Evolutionary conservation across 2,113 vertebrate species (phyloP), one percentile per base, ranked within the genome.

Genomic region (Microcebus tavaratra): DNA sequence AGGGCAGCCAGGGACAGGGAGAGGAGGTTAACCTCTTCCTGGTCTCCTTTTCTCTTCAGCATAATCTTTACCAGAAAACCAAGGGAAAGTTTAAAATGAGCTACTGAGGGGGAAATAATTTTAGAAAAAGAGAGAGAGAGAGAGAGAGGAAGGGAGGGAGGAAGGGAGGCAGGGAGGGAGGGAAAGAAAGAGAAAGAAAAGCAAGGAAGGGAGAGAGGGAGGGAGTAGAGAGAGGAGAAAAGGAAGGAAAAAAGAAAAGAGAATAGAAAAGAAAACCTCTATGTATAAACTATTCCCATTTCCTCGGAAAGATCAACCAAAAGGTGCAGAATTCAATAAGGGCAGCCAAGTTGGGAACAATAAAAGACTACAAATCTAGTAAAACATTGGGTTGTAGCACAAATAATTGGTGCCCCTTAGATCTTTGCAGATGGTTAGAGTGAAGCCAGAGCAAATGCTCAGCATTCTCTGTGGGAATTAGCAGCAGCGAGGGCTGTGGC

Each of bases 1-100:
- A 85, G 92, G 92, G 93, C 78, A 97, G 78, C 23, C 78, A 42
- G 93, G 91, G 61, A 91, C 81, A 94, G 57, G 55, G 53, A 81
- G 36, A 90, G 53, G 83, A 29, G 8, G 15, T 17, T 0, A 61
- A 45, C 53, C 0, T 6, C 18, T 50, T 48, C 20, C 15, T 8
- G 10, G 27, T 63, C 45, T 39, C 0, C 17, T 65, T 84, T 78
- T 21, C 78, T 65, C n/a, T 29, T 21, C 36, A 8, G 23, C 29
- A 12, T 39, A 7, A 23, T 67, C 82, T 95, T 80, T 68, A 70
- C 25, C 27, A 82, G 48, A 78, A 82, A 70, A 73, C 6, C 0
- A 29, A 85, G 6, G 45, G 57, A n/a, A 86, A 75, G 83, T 55
- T 2, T 13, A 48, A 92, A 70, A 70, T 0, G 3, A 92, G 34